phyloP scores from a whole-genome alignment of 2,113 vertebrate genomes.

The Xiphophorus maculatus region DNA sequence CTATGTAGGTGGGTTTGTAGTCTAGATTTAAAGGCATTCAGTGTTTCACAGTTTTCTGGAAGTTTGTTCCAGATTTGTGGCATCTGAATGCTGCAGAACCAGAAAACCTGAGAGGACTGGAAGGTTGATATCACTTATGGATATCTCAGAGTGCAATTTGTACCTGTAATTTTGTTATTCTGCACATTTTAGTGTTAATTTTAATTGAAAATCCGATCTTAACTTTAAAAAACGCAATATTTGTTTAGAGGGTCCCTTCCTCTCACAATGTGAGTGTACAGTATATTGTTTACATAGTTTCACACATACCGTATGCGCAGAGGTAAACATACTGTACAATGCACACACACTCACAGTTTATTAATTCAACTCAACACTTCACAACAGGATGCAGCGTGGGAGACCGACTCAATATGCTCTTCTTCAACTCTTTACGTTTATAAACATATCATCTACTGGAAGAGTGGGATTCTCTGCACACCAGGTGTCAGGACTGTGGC shows the following conservation, averaged over 20 bases:
- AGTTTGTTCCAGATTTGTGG: no score
- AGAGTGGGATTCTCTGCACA: constrained; percentile 23
- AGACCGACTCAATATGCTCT: constrained; percentile 10
- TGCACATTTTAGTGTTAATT: background rate
- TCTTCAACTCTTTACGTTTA: constrained; percentile 3
- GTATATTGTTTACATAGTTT: background rate
- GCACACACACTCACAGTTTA: background rate
- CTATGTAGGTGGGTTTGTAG: no score
- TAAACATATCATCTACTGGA: constrained; percentile 37
- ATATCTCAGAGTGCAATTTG: no score
- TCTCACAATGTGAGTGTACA: background rate
- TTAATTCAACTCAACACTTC: constrained; percentile 20
- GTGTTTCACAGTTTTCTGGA: no score
- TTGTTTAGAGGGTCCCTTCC: background rate
- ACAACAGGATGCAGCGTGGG: constrained; percentile 8
- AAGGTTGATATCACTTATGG: no score
- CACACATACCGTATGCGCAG: background rate
- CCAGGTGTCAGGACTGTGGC: constrained; percentile 27
- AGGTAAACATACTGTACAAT: background rate
- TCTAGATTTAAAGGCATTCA: no score
- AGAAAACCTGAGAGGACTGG: no score
- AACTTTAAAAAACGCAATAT: background rate
- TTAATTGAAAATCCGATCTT: background rate
- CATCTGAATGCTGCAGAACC: no score
- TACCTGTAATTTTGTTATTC: background rate